Base-by-base conservation (phyloP, 2,797 vertebrate genomes). In the Smutsia gigantea region DNA sequence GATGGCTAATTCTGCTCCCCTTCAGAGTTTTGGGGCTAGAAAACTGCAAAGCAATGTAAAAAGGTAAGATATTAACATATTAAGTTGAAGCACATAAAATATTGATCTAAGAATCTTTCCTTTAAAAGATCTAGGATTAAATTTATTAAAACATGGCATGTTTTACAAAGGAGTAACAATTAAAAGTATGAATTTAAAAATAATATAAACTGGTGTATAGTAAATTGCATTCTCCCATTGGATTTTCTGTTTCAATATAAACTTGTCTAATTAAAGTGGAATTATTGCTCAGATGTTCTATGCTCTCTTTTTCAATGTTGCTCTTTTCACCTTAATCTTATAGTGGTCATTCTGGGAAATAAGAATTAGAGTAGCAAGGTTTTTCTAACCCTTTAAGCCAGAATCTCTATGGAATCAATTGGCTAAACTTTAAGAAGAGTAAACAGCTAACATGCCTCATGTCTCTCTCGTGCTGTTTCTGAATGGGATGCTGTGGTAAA, bases 161-260 rank as follows among this genome's bases (percentile, higher is more conserved):
- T 42, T 95, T 96, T 92, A 46, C 57, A 90, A 85, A 97, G 93
- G 74, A 93, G 63, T 85, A 95, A 63, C 39, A 86, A 74, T 95
- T 46, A 91, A 96, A 94, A 95, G 4, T 79, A 5, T 75, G 14
- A 37, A 39, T 7, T 89, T 81, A 87, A 95, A 93, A 96, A 87
- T 15, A 86, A 69, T 57, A 61, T 0, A 85, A 94, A 92, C 12
- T 89, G 37, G 97, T 92, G 10, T 72, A 37, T 53, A 93, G 15
- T 69, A 61, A 46, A 87, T 93, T 81, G 17, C 66, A 85, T 37
- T 83, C 11, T 46, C 31, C 14, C 49, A 42, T 2, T 96, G 69
- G 87, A 97, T 91, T 97, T 98, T 96, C 75, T 91, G 3, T 96
- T 98, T 97, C 86, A 94, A 95, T 93, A 94, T 69, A 57, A 96